phyloP scores from a whole-genome alignment of 2,113 vertebrate genomes.

The Geococcyx californianus region DNA sequence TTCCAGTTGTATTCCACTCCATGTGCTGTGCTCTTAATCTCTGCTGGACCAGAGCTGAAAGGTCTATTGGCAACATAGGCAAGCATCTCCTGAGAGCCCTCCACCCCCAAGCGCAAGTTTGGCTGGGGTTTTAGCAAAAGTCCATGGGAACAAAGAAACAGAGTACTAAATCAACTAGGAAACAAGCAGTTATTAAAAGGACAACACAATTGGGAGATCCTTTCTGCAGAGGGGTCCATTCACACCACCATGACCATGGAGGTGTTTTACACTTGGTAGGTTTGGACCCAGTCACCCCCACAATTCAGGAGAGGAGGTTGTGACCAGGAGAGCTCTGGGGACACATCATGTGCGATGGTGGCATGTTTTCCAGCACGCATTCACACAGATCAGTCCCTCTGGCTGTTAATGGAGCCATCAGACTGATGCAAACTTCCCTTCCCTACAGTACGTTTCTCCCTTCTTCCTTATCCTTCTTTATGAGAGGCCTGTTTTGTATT shows the following conservation, averaged over 20 bases:
- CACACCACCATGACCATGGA: neutral
- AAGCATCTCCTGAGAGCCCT: neutral
- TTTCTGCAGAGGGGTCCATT: neutral
- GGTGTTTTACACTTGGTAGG: rapidly evolving
- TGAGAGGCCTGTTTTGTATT: neutral
- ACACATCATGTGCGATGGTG: rapidly evolving
- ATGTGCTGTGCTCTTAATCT: rapidly evolving
- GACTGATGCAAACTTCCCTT: neutral
- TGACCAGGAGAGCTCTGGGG: neutral
- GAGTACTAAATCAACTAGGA: neutral
- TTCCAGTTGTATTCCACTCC: neutral
- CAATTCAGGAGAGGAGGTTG: neutral
- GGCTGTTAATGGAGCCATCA: neutral
- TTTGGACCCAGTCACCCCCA: neutral
- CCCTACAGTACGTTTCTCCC: neutral
- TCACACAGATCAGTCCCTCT: neutral
- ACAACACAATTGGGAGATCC: no score
- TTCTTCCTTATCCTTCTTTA: neutral
- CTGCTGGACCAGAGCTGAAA: neutral
- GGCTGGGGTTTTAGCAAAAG: neutral
- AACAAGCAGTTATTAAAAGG: neutral
- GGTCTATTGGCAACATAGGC: neutral
- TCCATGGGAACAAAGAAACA: neutral
- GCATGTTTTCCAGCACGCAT: neutral
- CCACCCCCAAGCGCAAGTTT: neutral